A percentile compares a stretch with the other conserved stretches of the same genome.
Evolutionary conservation across 2,113 vertebrate species (phyloP).

Genomic region (Labeo rohita): DNA sequence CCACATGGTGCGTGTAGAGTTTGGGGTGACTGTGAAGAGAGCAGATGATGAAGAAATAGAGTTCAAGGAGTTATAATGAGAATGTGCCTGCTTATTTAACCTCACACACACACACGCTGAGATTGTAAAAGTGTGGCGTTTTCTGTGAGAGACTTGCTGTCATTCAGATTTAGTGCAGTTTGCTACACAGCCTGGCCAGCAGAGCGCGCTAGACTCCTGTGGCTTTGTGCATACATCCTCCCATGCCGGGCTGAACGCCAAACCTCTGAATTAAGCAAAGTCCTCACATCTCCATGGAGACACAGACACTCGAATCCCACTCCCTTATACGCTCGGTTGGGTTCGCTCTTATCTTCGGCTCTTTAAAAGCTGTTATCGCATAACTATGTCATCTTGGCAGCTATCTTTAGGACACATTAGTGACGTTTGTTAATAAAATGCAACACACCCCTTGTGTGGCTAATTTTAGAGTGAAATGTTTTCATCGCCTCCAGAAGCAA

Average conservation of each 20-base stretch:
- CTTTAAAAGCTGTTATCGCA: slow-evolving; percentile 16
- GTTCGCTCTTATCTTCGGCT: not conserved
- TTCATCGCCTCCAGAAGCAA: not conserved
- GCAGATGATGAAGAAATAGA: slow-evolving; percentile 3
- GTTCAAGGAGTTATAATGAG: slow-evolving; percentile 25
- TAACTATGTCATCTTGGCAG: slow-evolving; percentile 11
- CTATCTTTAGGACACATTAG: slow-evolving; percentile 29
- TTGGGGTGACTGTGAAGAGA: not conserved
- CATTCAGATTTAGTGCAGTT: not conserved
- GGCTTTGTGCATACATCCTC: not conserved
- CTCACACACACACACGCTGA: not conserved
- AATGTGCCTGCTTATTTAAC: slow-evolving; percentile 7
- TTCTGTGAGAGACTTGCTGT: not conserved
- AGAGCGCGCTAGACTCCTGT: slow-evolving; percentile 54
- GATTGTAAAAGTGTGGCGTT: not conserved
- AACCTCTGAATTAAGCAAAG: slow-evolving; percentile 45
- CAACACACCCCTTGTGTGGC: not conserved
- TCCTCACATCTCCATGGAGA: slow-evolving; percentile 47
- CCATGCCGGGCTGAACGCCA: slow-evolving; percentile 21
- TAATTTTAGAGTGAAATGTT: slow-evolving; percentile 23
- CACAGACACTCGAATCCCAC: slow-evolving; percentile 43
- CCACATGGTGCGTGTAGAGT: slow-evolving; percentile 28
- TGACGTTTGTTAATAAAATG: slow-evolving; percentile 27
- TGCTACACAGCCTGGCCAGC: slow-evolving; percentile 35
- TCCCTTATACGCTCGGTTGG: not conserved